Evolutionary conservation across 2,888 invertebrate species (phyloP).

Genomic region (Amphipoea oculea): DNA sequence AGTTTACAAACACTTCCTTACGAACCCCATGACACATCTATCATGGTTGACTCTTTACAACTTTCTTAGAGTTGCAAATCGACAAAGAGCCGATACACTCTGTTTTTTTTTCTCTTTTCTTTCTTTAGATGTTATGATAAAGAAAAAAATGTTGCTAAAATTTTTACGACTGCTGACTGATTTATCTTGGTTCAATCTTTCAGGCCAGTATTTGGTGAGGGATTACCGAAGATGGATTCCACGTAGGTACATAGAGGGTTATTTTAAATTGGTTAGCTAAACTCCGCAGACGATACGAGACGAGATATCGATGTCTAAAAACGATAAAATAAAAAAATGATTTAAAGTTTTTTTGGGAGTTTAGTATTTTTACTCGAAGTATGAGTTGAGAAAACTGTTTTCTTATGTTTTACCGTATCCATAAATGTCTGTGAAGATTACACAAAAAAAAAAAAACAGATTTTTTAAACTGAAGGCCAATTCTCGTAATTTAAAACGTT

Average conservation of each 20-base stretch:
- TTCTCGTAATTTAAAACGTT: too few species aligned
- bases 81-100: constrained; percentile 52
- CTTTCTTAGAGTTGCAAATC: constrained; percentile 55
- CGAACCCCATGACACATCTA: constrained; percentile 59
- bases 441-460: too few species aligned
- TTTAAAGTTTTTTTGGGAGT: too few species aligned
- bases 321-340: too few species aligned
- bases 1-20: constrained; percentile 53
- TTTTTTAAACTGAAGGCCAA: too few species aligned
- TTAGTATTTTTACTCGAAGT: too few species aligned
- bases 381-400: background rate
- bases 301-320: too few species aligned
- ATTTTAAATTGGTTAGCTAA: too few species aligned
- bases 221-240: background rate
- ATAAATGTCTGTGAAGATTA: too few species aligned
- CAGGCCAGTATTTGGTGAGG: background rate
- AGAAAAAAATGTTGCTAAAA: constrained; percentile 19
- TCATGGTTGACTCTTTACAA: constrained; percentile 61
- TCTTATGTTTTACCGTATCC: too few species aligned
- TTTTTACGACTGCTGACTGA: background rate
- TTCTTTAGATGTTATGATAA: constrained; percentile 17
- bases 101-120: background rate
- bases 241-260: background rate
- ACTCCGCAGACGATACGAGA: too few species aligned
- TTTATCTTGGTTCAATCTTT: constrained; percentile 6